Percentiles rank a stretch among this genome's conserved stretches.
phyloP scores from a whole-genome alignment of 2,888 invertebrate species.

The Dryobotodes eremita region DNA sequence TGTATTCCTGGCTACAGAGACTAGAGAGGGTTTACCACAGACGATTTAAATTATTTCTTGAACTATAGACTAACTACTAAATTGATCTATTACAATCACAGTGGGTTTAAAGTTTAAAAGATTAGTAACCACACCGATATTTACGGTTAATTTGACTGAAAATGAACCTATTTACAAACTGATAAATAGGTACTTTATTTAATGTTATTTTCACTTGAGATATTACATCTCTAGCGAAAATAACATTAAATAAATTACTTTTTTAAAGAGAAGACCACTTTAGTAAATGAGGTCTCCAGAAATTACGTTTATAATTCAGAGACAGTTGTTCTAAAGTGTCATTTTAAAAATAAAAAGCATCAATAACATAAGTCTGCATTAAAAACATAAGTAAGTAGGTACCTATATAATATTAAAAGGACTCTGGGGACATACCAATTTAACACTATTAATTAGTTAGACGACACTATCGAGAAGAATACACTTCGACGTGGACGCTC shows the following conservation, averaged over 20 bases:
- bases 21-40: too few relatives aligned
- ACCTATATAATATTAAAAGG: too few relatives aligned
- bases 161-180: neutral
- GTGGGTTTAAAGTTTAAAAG: neutral
- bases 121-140: neutral
- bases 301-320: slow-evolving; percentile 12
- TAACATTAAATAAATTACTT: slow-evolving; percentile 31
- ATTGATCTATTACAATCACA: neutral
- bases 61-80: too few relatives aligned
- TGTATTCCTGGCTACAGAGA: too few relatives aligned
- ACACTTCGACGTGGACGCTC: too few relatives aligned
- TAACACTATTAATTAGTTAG: too few relatives aligned
- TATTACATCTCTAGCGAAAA: slow-evolving; percentile 4
- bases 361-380: neutral
- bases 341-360: neutral
- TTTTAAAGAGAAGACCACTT: slow-evolving; percentile 40
- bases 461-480: too few relatives aligned
- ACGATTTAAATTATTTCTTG: neutral
- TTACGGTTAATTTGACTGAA: neutral
- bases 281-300: slow-evolving; percentile 24
- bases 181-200: slow-evolving; percentile 5
- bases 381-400: neutral
- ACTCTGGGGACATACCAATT: too few relatives aligned
- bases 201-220: too few relatives aligned
- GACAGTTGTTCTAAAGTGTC: neutral